Evolutionary conservation across 2,888 invertebrate species (phyloP).

Genomic region (Phalera bucephala): DNA sequence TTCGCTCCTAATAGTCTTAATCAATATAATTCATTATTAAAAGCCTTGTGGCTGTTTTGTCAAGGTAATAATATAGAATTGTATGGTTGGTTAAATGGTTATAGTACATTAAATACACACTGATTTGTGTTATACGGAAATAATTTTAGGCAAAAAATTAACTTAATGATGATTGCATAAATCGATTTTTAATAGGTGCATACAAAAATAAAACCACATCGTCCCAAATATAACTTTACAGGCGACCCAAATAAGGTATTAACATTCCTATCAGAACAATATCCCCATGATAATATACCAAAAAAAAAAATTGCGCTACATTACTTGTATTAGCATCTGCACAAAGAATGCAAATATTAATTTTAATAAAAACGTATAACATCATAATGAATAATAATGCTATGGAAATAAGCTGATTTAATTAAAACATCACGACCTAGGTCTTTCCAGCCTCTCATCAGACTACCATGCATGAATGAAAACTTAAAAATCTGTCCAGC

Average conservation of each 20-base stretch:
- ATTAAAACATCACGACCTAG: constrained; percentile 19
- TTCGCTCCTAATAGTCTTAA: constrained; percentile 10
- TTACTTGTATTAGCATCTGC: constrained; percentile 15
- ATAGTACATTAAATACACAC: constrained; percentile 8
- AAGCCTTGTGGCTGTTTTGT: constrained; percentile 15
- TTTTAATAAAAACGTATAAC: constrained; percentile 18
- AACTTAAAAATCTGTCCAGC: constrained; percentile 21
- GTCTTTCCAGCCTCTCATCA: constrained; percentile 12
- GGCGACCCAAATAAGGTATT: constrained; percentile 7
- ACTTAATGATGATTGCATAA: neutral
- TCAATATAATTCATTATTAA: constrained; percentile 11
- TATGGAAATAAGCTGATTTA: constrained; percentile 13
- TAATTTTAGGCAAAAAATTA: constrained; percentile 5
- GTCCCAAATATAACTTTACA: neutral
- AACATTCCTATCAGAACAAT: constrained; percentile 2
- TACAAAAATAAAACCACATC: neutral
- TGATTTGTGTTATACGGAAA: constrained; percentile 10
- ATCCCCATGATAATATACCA: constrained; percentile 3
- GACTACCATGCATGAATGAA: constrained; percentile 15
- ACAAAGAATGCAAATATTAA: constrained; percentile 23
- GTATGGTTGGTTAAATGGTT: neutral
- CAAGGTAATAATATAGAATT: neutral
- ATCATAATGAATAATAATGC: constrained; percentile 5
- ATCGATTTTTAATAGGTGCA: neutral
- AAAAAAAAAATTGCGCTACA: constrained; percentile 6